phyloP scores from a whole-genome alignment of 2,113 vertebrate species.

The Gnathonemus echidnorhynchus region DNA sequence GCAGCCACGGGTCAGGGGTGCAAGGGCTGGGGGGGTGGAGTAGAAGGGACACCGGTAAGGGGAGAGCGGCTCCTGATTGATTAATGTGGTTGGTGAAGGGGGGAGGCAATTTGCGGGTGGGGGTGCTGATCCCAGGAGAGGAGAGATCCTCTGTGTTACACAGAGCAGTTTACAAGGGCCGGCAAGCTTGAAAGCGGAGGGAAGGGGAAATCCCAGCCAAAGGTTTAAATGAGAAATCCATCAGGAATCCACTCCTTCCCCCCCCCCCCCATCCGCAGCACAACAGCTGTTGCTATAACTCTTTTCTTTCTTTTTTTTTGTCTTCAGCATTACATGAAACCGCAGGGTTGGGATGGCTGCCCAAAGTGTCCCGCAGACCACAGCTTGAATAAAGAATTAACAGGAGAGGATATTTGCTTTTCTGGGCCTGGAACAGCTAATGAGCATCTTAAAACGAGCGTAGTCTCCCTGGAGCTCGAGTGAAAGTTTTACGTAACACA shows the following conservation, averaged over 20 bases:
- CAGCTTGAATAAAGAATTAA: slow-evolving; percentile 34
- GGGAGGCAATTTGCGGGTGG: slow-evolving; percentile 20
- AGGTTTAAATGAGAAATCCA: slow-evolving; percentile 76
- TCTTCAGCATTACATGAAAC: slow-evolving; percentile 47
- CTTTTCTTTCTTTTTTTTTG: slow-evolving; percentile 50
- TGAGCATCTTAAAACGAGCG: slow-evolving; percentile 15
- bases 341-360: slow-evolving; percentile 43
- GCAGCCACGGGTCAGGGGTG: slow-evolving; percentile 34
- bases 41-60: slow-evolving; percentile 43
- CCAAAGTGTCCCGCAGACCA: slow-evolving; percentile 30
- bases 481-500: background rate
- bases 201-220: slow-evolving; percentile 72
- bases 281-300: slow-evolving; percentile 80
- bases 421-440: slow-evolving; percentile 25
- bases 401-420: slow-evolving; percentile 21
- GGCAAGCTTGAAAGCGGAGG: slow-evolving; percentile 74
- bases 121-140: slow-evolving; percentile 56
- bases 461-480: slow-evolving; percentile 10
- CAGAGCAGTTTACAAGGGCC: slow-evolving; percentile 76
- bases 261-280: slow-evolving; percentile 30
- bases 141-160: slow-evolving; percentile 67
- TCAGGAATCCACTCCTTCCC: slow-evolving; percentile 74
- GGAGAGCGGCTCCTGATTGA: slow-evolving; percentile 56
- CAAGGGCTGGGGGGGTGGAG: slow-evolving; percentile 26
- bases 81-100: slow-evolving; percentile 63